Percentiles rank a stretch among this genome's conserved stretches.
These are phyloP conservation scores for Drosophila lacteicornis DNA, from an alignment of 1,140 invertebrate species.

Conservation along the genomic window DNA sequence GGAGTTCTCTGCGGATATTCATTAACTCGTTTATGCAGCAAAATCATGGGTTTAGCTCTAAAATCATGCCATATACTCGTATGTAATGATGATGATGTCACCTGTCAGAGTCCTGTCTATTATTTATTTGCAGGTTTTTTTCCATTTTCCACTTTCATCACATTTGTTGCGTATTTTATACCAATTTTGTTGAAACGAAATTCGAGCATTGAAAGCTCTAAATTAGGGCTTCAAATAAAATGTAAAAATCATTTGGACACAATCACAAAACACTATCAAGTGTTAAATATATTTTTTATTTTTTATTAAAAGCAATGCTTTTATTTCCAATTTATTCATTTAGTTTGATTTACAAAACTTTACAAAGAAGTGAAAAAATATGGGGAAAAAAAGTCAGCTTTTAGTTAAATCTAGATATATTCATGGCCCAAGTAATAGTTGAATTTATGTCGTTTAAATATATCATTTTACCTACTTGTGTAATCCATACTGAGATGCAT, in stretches of 20 bases:
- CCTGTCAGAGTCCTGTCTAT: slow-evolving; percentile 2
- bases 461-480: slow-evolving; percentile 1
- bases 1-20: slow-evolving; percentile 2
- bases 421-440: neutral
- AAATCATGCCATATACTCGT: neutral
- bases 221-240: neutral
- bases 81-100: neutral
- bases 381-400: neutral
- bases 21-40: slow-evolving; percentile 22
- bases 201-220: neutral
- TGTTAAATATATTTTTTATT: neutral
- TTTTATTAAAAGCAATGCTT: neutral
- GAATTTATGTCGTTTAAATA: neutral
- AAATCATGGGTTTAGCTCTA: neutral
- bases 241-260: neutral
- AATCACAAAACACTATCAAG: slow-evolving; percentile 2
- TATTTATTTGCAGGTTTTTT: neutral
- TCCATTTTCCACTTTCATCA: neutral
- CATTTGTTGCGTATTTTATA: neutral
- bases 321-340: neutral
- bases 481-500: slow-evolving; percentile 22
- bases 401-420: neutral
- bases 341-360: neutral
- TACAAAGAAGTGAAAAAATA: neutral
- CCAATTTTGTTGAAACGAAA: neutral